Evolutionary conservation across 2,797 vertebrate species (phyloP), one percentile per base, ranked within the genome.

Genomic region (Leuciscus waleckii): DNA sequence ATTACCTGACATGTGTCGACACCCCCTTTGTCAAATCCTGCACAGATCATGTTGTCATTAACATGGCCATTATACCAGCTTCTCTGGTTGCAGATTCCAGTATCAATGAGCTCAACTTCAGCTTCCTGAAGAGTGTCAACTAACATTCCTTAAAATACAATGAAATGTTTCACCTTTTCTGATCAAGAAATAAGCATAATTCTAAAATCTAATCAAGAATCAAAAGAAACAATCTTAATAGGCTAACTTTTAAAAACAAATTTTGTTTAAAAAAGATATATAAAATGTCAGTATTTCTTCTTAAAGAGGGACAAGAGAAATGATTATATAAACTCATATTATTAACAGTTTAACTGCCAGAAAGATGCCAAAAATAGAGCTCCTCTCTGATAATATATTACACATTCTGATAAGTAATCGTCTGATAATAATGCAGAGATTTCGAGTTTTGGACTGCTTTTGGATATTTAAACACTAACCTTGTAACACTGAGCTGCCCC

Each of bases 21-120:
- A 0, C 21, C 82, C 8, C 92, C 90, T 1, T 41, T 78, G 71
- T 92, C 86, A 54, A 81, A 75, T 19, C 93, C 92, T 1, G 92
- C 93, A 21, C 93, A 94, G 85, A 94, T 82, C 94, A 94, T 93
- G 86, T 92, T 91, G 1, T 91, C 87, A 0, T 88, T 92, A 83
- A 94, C 77, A 58, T 76, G 0, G 35, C 90, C 87, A 11, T 67
- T 3, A 13, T 92, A 90, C 92, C 92, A 94, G 69, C 46, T 76
- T 32, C 10, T 41, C 89, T 46, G 88, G 88, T 94, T 94, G 87
- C 94, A 94, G n/a, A 51, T 92, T 11, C 3, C 41, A 21, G 79
- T 88, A 70, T 91, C 84, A 29, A 92, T 92, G 71, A 93, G 91
- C 79, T 90, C 61, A 86, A 94, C 91, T 85, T 94, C 90, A 35